Evolutionary conservation across 2,113 vertebrate species (phyloP), one percentile per base, ranked within the genome.

Genomic region (Epinephelus fuscoguttatus): DNA sequence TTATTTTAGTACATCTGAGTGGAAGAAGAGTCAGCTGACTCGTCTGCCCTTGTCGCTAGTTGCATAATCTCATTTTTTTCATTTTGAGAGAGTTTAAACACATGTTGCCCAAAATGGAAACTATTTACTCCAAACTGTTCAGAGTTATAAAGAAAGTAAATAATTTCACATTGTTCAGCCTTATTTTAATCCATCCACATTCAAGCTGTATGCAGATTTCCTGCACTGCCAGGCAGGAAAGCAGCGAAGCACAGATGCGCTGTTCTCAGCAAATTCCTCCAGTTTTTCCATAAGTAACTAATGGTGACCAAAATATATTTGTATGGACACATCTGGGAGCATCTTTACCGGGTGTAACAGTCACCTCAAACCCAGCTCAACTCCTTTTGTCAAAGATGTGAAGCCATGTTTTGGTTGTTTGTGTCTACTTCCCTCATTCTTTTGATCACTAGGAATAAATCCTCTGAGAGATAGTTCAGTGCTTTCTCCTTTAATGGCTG

Each of bases 21-120:
- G 79, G 80, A 89, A 84, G 69, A 75, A 81, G 45, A 60, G 17
- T 80, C 85, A 81, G 56, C 70, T 88, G 82, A 76, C 55, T 47
- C 27, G 66, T 45, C 63, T 79, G 57, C 81, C 85, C 53, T 52
- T 47, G 27, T 62, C 61, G 45, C 53, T 71, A 53, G 61, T 92
- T 93, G 60, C 84, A 87, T 83, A 86, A 90, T 75, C 40, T 13
- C 19, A 45, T 4, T 55, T 74, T 33, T 79, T 57, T 25, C 30
- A 57, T 70, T 52, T 23, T 27, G 4, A 18, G 11, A 61, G 12
- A 53, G 25, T 75, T 27, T 4, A 13, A 6, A 55, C n/a, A 63
- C 23, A 55, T 70, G 19, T 74, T 37, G 40, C 1, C 63, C 40
- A 19, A 64, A 52, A 70, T 66, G 40, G 55, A 79, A 82, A 63